Evolutionary conservation across 2,797 vertebrate species (phyloP).

Genomic region (Cynodonichthys magdalenae): DNA sequence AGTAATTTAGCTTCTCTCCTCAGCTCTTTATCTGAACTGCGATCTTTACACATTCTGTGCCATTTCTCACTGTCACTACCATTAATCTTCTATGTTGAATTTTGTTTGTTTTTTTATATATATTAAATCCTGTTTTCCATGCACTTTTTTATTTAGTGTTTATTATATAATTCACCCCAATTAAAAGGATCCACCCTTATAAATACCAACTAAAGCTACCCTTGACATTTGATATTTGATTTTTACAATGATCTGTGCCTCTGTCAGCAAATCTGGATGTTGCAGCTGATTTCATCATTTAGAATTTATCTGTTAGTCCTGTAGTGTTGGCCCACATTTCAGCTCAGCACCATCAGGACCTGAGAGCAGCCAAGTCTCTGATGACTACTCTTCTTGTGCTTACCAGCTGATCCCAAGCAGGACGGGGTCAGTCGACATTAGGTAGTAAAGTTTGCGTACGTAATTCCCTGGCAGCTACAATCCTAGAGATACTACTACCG

Average conservation of each 20-base stretch:
- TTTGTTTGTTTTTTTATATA: background rate
- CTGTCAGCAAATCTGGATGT: slow-evolving; percentile 20
- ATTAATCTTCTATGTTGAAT: background rate
- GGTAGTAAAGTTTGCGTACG: slow-evolving; percentile 5
- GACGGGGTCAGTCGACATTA: slow-evolving; percentile 3
- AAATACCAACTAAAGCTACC: background rate
- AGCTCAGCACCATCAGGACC: slow-evolving; percentile 29
- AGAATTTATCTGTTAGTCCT: slow-evolving; percentile 40
- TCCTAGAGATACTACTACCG: slow-evolving; percentile 11
- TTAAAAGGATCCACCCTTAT: too few relatives aligned
- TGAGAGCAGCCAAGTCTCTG: slow-evolving; percentile 31
- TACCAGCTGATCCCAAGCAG: slow-evolving; percentile 19
- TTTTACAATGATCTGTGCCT: slow-evolving; percentile 30
- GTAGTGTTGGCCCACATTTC: slow-evolving; percentile 33
- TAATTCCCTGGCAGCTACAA: slow-evolving; percentile 2
- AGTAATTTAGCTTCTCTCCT: slow-evolving; percentile 10
- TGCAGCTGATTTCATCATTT: slow-evolving; percentile 64
- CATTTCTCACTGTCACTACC: slow-evolving; percentile 8
- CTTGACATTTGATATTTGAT: slow-evolving; percentile 9
- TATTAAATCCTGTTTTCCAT: background rate
- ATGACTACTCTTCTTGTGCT: slow-evolving; percentile 23
- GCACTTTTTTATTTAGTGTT: background rate
- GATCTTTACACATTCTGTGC: slow-evolving; percentile 21
- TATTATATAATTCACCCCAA: background rate
- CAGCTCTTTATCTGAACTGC: background rate